Base-by-base conservation (phyloP, 2,797 vertebrate genomes). In the Sciurus vulgaris region DNA sequence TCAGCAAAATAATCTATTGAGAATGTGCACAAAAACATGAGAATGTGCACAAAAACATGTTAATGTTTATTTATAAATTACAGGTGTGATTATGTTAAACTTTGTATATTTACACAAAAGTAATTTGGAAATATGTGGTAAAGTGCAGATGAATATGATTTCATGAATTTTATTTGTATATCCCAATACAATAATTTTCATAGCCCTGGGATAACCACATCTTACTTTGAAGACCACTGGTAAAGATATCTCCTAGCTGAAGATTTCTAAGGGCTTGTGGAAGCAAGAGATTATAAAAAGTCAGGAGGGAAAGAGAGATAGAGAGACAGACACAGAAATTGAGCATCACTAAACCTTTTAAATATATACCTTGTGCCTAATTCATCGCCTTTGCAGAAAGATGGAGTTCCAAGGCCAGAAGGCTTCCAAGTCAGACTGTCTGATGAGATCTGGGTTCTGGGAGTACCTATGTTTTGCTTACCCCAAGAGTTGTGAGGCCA, bases 1-100 rank as follows among this genome's bases (percentile, higher is more conserved):
- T 89, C 35, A 85, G 73, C 33, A 76, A 73, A 96, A 76, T 63
- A 59, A 59, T 70, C n/a, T 90, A 24, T 73, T 81, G 61, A 87
- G 28, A 70, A 84, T 44, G 74, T 20, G 35, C 33, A 82, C 49
- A 26, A 86, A 92, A 90, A 56, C 38, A 47, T 81, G 61, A 87
- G 28, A 70, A 84, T 44, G 74, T 20, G 35, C 33, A 82, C 49
- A 26, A 86, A 92, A 90, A 56, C 38, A 47, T 84, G 33, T 24
- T 0, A 86, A 61, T 82, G 14, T 63, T 85, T 84, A 49, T 79
- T 78, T 93, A n/a, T 70, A 95, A 77, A 69, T 87, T 69, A 20
- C 33, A 77, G 83, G 24, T 8, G 33, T 86, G 24, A 54, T 89
- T 82, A 82, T 89, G 51, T 35, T 85, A 74, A 97, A 63, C 5